Evolutionary conservation across 2,797 vertebrate species (phyloP), one percentile per base, ranked within the genome.

Genomic region (Thunnus albacares): DNA sequence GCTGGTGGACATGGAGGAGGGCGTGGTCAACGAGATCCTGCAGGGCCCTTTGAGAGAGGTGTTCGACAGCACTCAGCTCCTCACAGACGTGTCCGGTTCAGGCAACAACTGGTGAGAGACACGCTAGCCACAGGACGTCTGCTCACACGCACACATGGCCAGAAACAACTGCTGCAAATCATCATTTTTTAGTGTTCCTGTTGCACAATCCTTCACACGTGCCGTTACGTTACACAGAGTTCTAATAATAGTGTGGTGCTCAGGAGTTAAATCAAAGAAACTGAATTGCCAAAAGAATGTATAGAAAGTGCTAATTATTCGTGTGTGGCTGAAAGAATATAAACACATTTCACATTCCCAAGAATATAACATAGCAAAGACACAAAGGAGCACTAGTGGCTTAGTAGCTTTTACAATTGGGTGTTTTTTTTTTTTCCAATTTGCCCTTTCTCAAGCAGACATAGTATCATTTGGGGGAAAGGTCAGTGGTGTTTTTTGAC

Each of bases 1-100:
- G 45, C 92, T 99, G 92, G 96, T 99, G 92, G 98, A 99, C 89
- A 99, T 99, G 98, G 98, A 99, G 87, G 98, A 99, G 94, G 97
- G 98, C 1, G 98, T 99, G 67, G 96, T 99, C 68, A 97, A 97
- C 84, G 95, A 97, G 95, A 96, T 99, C 86, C 95, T 98, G 9
- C 97, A 98, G 85, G 98, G 98, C 53, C 97, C 97, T 0, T 83
- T 99, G 89, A 94, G 96, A 84, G 97, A 98, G 30, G 94, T 99
- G 53, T 99, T 99, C 87, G 98, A 99, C 93, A 97, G 94, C 91
- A 96, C 96, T 62, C 98, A 99, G 93, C 96, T 99, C 78, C 97
- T 99, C 92, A 99, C 97, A 64, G 97, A 98, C 83, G 97, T 98
- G 89, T 99, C 98, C 24, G 98, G 98, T 65, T 99, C 98, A 33